Conservation (phyloP, 2,888 invertebrate genomes). For the Spisula solida region DNA sequence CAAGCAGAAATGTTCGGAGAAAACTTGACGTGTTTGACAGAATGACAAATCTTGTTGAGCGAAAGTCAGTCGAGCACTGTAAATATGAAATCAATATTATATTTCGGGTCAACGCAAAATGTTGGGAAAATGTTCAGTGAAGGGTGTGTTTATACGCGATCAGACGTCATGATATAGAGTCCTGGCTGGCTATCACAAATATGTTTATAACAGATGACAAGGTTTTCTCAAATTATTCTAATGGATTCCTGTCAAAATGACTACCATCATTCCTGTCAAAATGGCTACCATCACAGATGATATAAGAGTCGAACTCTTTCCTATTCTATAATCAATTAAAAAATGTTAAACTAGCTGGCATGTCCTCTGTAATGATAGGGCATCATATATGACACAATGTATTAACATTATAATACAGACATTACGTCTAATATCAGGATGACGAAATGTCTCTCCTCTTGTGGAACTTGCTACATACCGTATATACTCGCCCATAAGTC, state of each 20-base stretch:
- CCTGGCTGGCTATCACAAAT: conserved; percentile 45
- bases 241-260: conserved; percentile 68
- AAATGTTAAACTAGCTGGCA: background rate
- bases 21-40: conserved; percentile 46
- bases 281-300: conserved; percentile 19
- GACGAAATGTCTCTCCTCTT: too few relatives aligned
- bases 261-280: background rate
- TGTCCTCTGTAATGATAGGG: too few relatives aligned
- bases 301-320: background rate
- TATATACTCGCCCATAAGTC: too few relatives aligned
- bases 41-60: conserved; percentile 49
- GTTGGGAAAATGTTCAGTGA: conserved; percentile 11
- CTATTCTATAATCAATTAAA: background rate
- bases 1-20: conserved; percentile 34
- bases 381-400: too few relatives aligned
- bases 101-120: conserved; percentile 55
- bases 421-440: too few relatives aligned
- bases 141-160: conserved; percentile 68
- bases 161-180: background rate
- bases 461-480: too few relatives aligned
- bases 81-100: conserved; percentile 72
- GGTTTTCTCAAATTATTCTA: conserved; percentile 61
- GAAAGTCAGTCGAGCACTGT: conserved; percentile 41
- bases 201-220: conserved; percentile 37
- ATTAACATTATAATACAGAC: too few relatives aligned